phyloP scores from a whole-genome alignment of 2,113 vertebrate species.

The Pyrgilauda ruficollis region DNA sequence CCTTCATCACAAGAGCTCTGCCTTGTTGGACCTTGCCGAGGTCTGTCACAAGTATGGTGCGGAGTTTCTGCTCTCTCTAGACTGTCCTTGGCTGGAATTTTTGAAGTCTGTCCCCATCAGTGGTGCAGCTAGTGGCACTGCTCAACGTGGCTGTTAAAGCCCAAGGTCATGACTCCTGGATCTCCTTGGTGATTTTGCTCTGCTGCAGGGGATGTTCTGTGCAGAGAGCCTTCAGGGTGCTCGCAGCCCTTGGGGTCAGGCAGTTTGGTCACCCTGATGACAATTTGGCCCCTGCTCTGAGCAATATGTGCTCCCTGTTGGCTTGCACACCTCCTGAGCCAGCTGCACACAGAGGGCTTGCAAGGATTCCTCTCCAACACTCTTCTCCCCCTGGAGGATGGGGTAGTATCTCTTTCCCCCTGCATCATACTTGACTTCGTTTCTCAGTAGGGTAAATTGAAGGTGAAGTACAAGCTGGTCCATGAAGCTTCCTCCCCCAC shows the following conservation, averaged over 20 bases:
- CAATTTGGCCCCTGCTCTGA: not conserved
- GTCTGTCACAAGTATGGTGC: not conserved
- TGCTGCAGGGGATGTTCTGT: not conserved
- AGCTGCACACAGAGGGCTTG: not conserved
- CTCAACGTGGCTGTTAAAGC: not conserved
- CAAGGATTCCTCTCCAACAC: not conserved
- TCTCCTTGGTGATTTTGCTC: not conserved
- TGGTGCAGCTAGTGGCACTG: not conserved
- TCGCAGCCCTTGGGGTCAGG: not conserved
- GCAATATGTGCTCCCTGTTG: not conserved
- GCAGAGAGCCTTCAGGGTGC: not conserved
- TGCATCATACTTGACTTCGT: not conserved
- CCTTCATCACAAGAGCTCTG: not conserved
- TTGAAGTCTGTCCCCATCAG: not conserved
- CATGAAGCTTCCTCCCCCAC: slow-evolving; percentile 35
- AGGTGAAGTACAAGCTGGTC: slow-evolving; percentile 34
- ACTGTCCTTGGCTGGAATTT: not conserved
- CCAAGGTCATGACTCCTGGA: not conserved
- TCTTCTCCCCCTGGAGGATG: not conserved
- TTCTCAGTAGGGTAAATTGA: not conserved
- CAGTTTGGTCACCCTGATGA: not conserved
- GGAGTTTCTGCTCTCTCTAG: not conserved
- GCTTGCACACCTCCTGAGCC: not conserved
- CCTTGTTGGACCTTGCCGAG: not conserved
- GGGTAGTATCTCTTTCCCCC: not conserved